These are phyloP conservation scores for Cephus cinctus DNA, from an alignment of 1,140 invertebrate genomes.

Conservation along the genomic window DNA sequence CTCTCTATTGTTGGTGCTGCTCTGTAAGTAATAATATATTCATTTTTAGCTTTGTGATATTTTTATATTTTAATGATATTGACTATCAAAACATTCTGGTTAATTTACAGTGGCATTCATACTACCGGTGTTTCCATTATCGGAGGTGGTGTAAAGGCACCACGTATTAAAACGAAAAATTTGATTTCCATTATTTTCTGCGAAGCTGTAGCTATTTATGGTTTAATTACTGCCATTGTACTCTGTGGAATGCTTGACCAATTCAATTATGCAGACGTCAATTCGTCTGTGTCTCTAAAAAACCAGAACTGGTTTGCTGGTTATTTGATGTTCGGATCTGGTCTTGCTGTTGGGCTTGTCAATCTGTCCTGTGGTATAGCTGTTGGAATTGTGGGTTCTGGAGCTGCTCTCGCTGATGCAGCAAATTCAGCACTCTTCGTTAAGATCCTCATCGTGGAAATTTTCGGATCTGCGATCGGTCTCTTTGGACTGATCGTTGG, in stretches of 20 bases:
- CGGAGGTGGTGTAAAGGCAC: conserved; percentile 97
- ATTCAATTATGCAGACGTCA: conserved; percentile 45
- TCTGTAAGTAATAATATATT: conserved; percentile 61
- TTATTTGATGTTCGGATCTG: conserved; percentile 95
- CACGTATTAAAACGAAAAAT: conserved; percentile 99
- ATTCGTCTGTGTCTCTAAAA: conserved; percentile 45
- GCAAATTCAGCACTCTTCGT: conserved; percentile 94
- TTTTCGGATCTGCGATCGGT: conserved; percentile 97
- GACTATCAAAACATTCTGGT: conserved; percentile 14
- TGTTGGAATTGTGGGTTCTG: conserved; percentile 94
- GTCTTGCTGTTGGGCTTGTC: conserved; percentile 88
- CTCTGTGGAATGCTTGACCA: conserved; percentile 78
- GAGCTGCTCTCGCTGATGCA: conserved; percentile 93
- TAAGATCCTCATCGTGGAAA: conserved; percentile 97
- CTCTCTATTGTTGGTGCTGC: conserved; percentile 97
- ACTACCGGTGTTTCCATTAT: conserved; percentile 95
- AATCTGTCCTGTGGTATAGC: conserved; percentile 95
- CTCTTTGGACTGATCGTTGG: conserved; percentile 98
- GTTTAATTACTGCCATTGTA: conserved; percentile 97
- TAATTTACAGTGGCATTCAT: conserved; percentile 76
- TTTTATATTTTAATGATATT: conserved; percentile 12
- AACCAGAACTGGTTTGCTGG: conserved; percentile 74
- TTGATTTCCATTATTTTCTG: conserved; percentile 99
- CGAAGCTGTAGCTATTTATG: conserved; percentile 98
- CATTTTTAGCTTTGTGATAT: conserved; percentile 1